A percentile compares a stretch with the other conserved stretches of the same genome.
Evolutionary conservation across 2,797 vertebrate genomes (phyloP).

Genomic region (Crocidura indochinensis): DNA sequence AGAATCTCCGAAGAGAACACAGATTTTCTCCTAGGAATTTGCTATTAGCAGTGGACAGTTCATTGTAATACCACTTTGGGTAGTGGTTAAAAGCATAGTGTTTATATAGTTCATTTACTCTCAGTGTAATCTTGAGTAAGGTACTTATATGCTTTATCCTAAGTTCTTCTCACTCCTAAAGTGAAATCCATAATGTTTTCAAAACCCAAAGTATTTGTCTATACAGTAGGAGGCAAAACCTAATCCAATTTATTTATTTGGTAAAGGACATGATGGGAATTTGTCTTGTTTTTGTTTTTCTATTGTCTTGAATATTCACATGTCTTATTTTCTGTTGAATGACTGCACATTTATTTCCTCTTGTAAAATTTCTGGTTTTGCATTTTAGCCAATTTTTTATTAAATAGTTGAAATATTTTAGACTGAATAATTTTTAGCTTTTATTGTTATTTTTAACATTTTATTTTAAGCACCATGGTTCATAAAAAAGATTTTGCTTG

Average conservation of each 20-base stretch:
- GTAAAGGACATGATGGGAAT: background rate
- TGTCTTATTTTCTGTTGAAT: slow-evolving; percentile 4
- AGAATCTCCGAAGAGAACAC: background rate
- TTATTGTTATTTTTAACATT: no score
- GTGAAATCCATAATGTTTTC: slow-evolving; percentile 38
- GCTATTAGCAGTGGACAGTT: background rate
- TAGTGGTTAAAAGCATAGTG: background rate
- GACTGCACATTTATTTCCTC: no score
- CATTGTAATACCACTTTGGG: background rate
- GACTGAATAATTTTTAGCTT: no score
- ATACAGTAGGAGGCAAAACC: background rate
- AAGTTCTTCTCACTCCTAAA: slow-evolving; percentile 11
- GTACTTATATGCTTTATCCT: slow-evolving; percentile 19
- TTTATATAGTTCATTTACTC: background rate
- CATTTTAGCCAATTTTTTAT: background rate
- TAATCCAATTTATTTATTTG: background rate
- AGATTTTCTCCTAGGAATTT: slow-evolving; percentile 25
- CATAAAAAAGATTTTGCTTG: background rate
- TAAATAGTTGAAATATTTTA: no score
- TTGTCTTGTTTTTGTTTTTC: background rate
- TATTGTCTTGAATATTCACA: slow-evolving; percentile 25
- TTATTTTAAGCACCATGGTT: no score
- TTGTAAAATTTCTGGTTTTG: background rate
- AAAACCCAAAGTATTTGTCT: background rate
- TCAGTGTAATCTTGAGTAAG: background rate